Evolutionary conservation across 1,140 invertebrate genomes (phyloP).

Genomic region (Eupristina koningsbergeri): DNA sequence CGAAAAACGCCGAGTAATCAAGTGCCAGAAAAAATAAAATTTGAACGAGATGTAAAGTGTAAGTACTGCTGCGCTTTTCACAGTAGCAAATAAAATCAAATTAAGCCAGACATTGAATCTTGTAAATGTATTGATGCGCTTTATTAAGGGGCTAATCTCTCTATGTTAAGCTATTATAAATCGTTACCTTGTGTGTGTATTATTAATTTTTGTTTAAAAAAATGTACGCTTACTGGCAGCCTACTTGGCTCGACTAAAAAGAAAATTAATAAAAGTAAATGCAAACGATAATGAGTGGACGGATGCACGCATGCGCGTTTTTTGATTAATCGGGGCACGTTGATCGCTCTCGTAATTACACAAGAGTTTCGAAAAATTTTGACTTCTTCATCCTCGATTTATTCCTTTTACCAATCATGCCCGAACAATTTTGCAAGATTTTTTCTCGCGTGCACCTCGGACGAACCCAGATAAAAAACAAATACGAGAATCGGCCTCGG

Average conservation of each 20-base stretch:
- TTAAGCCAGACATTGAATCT: too few relatives aligned
- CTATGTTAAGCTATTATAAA: too few relatives aligned
- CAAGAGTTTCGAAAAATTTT: constrained; percentile 18
- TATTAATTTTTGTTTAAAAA: too few relatives aligned
- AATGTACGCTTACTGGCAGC: too few relatives aligned
- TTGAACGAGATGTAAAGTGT: background rate
- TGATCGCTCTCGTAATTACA: constrained; percentile 5
- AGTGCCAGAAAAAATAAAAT: background rate
- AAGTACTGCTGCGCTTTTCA: background rate
- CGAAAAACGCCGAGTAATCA: constrained; percentile 24
- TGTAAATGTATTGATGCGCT: too few relatives aligned
- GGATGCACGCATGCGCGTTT: background rate
- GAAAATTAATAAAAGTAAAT: too few relatives aligned
- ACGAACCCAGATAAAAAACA: background rate
- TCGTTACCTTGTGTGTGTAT: too few relatives aligned
- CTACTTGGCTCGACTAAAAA: too few relatives aligned
- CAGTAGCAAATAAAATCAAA: background rate
- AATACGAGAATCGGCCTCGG: background rate
- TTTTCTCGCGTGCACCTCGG: background rate
- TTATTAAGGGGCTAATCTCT: too few relatives aligned
- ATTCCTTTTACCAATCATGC: background rate
- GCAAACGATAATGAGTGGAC: constrained; percentile 31
- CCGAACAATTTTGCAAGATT: background rate
- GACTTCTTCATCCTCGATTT: constrained; percentile 24
- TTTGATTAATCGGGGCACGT: background rate